Conservation (phyloP, 2,888 invertebrate genomes). For the Ctenicera cuprea region DNA sequence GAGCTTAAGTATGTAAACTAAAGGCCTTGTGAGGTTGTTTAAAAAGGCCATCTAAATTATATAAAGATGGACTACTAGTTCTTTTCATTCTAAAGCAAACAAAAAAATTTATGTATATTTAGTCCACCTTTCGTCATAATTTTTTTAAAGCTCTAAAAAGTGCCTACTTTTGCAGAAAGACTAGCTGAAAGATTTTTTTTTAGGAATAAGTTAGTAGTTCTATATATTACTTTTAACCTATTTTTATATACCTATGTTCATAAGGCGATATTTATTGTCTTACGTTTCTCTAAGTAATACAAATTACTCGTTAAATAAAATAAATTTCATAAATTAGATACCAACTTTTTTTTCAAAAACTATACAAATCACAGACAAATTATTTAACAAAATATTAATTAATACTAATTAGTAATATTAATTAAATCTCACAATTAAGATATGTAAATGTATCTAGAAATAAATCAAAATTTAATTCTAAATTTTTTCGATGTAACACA, state of each 20-base stretch:
- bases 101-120: no score
- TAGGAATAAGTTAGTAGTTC: constrained; percentile 28
- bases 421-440: constrained; percentile 8
- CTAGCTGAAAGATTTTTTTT: constrained; percentile 29
- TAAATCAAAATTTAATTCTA: constrained; percentile 21
- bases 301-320: constrained; percentile 30
- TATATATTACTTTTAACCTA: constrained; percentile 31
- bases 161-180: constrained; percentile 18
- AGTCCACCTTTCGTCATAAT: no score
- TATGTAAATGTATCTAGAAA: constrained; percentile 31
- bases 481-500: constrained; percentile 51
- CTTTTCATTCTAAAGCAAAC: no score
- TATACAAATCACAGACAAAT: constrained; percentile 25
- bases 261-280: constrained; percentile 69
- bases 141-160: neutral
- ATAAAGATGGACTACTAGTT: no score
- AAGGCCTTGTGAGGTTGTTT: neutral
- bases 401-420: neutral
- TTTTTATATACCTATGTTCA: constrained; percentile 51
- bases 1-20: constrained; percentile 9
- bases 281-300: constrained; percentile 65
- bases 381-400: neutral
- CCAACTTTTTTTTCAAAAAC: neutral
- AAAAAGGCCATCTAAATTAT: neutral
- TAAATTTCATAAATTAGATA: constrained; percentile 20